Evolutionary conservation across 2,888 invertebrate genomes (phyloP), one percentile per base, ranked within the genome.

Genomic region (Pyrrhia umbra): DNA sequence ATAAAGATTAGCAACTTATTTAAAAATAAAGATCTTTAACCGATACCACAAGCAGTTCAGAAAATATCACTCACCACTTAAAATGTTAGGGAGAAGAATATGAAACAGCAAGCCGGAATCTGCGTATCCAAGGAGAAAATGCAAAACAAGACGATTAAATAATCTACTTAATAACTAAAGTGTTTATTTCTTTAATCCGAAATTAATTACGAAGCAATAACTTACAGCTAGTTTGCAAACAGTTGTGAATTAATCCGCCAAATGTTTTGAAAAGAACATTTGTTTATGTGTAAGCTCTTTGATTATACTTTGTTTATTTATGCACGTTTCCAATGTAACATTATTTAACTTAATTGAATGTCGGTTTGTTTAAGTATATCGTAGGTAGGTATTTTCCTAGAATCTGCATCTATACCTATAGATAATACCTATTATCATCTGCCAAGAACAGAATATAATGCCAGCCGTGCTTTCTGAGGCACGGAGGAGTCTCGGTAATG

Each of bases 251-350:
- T 30, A 50, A 0, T 5, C 1, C 0, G 13, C 23, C 18, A 46
- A 55, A 58, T 50, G 34, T 66, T 73, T 50, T 42, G 43, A 66
- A 42, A 54, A 37, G 4, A 16, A 23, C 15, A 52, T 65, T 43
- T 47, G 3, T 42, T 13, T 37, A n/a, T 13, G 10, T 47, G 23
- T 42, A 21, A 3, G 15, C n/a, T n/a, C n/a, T n/a, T n/a, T n/a
- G n/a, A n/a, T n/a, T n/a, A 42, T 10, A 39, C 0, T 21, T 45
- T 34, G 49, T 39, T 27, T 1, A 2, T 2, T 39, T 43, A 13
- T 6, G 9, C 9, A 10, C 18, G 20, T 43, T 49, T 37, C n/a
- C 10, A 13, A n/a, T 13, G 10, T 34, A 34, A 4, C 6, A 23
- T 23, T 23, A 23, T 6, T 23, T 23, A 23, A 23, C 23, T 23